These are phyloP conservation scores for Lasioglossum marginatum DNA, from an alignment of 2,888 invertebrate species.

Conservation along the genomic window DNA sequence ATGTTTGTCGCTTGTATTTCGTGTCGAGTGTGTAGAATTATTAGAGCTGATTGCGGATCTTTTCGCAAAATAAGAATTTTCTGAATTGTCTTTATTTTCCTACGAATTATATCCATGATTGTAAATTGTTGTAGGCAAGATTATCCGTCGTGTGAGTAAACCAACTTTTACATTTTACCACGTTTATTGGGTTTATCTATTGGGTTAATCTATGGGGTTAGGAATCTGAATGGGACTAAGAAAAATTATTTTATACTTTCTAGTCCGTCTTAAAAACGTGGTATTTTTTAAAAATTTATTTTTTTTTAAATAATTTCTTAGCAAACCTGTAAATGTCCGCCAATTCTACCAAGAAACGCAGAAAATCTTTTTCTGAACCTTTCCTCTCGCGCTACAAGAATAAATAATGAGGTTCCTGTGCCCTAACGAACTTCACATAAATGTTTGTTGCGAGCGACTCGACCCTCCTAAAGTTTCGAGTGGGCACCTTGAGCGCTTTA, in stretches of 20 bases:
- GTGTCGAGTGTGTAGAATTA: too few species aligned
- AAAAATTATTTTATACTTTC: too few species aligned
- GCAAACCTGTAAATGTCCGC: background rate
- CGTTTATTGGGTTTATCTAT: too few species aligned
- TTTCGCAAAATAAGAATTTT: background rate
- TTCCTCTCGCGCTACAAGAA: background rate
- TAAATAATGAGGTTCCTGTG: slow-evolving; percentile 9
- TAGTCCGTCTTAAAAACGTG: too few species aligned
- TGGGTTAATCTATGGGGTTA: too few species aligned
- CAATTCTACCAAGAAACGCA: background rate
- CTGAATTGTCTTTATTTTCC: background rate
- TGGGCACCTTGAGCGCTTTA: slow-evolving; percentile 14
- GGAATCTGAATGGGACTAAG: too few species aligned
- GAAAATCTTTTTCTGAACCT: background rate
- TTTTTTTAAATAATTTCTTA: too few species aligned
- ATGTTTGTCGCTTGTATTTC: background rate
- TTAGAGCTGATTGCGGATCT: too few species aligned
- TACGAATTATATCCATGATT: background rate
- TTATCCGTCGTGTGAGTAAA: background rate
- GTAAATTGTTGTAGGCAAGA: background rate
- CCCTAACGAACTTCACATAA: slow-evolving; percentile 4
- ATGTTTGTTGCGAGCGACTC: slow-evolving; percentile 7
- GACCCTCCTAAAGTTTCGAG: slow-evolving; percentile 11
- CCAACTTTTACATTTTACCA: background rate
- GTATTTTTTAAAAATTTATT: too few species aligned